Evolutionary conservation across 1,140 invertebrate species (phyloP).

Genomic region (Drosophila auraria): DNA sequence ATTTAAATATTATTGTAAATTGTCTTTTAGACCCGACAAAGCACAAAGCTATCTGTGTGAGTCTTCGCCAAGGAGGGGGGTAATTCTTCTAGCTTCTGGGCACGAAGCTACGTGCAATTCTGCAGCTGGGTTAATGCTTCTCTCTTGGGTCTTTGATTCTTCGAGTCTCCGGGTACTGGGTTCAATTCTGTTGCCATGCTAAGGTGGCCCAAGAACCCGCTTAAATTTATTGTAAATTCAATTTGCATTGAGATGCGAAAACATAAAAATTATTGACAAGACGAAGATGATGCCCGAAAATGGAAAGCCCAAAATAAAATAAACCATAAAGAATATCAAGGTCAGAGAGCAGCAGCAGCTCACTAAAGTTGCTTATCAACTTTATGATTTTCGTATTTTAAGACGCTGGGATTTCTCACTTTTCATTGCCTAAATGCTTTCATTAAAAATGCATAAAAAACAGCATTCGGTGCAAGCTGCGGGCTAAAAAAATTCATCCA

Average conservation of each 20-base stretch:
- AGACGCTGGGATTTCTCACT: slow-evolving; percentile 35
- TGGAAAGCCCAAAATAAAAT: slow-evolving; percentile 27
- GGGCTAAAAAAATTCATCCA: slow-evolving; percentile 11
- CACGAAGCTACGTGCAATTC: slow-evolving; percentile 24
- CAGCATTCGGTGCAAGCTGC: slow-evolving; percentile 28
- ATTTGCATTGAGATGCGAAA: slow-evolving; percentile 47
- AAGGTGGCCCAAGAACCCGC: slow-evolving; percentile 8
- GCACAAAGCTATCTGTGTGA: slow-evolving; percentile 14
- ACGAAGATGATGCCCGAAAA: slow-evolving; percentile 35
- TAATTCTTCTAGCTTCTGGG: slow-evolving; percentile 21
- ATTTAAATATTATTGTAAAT: slow-evolving; percentile 62
- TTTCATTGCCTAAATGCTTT: slow-evolving; percentile 66
- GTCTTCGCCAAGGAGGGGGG: slow-evolving; percentile 11
- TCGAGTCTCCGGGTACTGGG: neutral
- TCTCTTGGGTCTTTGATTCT: neutral
- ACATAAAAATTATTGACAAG: slow-evolving; percentile 53
- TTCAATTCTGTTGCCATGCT: slow-evolving; percentile 19
- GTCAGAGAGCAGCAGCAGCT: slow-evolving; percentile 48
- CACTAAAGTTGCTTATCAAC: slow-evolving; percentile 76
- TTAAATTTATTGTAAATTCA: slow-evolving; percentile 45
- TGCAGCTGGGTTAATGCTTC: slow-evolving; percentile 23
- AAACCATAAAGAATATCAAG: slow-evolving; percentile 46
- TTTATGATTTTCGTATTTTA: slow-evolving; percentile 55
- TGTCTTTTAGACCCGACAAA: slow-evolving; percentile 39
- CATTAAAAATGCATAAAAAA: slow-evolving; percentile 78